Conservation (phyloP, 2,888 invertebrate species). For the Pristionchus entomophagus region DNA sequence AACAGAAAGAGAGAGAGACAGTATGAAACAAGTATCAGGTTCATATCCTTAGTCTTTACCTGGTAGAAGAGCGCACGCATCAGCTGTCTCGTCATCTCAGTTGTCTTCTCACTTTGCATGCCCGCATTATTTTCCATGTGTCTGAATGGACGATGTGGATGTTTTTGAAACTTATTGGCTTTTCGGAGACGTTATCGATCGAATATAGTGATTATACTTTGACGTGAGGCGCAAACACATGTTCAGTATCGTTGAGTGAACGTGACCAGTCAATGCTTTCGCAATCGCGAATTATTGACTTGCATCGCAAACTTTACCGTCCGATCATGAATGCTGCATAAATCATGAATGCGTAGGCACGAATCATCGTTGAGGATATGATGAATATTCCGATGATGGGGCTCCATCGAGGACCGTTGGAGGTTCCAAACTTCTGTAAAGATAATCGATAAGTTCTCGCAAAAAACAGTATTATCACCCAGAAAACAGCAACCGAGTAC, state of each 20-base stretch:
- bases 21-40: no score
- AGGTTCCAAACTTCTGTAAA: neutral
- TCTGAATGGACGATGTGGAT: neutral
- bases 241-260: no score
- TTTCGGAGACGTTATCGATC: no score
- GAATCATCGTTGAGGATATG: neutral
- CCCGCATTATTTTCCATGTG: no score
- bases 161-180: no score
- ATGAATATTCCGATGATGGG: neutral
- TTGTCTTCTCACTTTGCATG: constrained; percentile 16
- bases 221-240: no score
- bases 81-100: neutral
- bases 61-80: constrained; percentile 3
- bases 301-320: no score
- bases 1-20: no score
- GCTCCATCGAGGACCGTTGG: constrained; percentile 18
- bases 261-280: no score
- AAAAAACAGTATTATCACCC: neutral
- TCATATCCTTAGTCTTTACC: neutral
- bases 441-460: no score
- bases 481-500: neutral
- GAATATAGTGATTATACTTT: no score
- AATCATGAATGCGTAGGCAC: constrained; percentile 4
- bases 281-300: no score
- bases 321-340: neutral